phyloP scores from a whole-genome alignment of 2,888 invertebrate species.

The Drosophila conformis region DNA sequence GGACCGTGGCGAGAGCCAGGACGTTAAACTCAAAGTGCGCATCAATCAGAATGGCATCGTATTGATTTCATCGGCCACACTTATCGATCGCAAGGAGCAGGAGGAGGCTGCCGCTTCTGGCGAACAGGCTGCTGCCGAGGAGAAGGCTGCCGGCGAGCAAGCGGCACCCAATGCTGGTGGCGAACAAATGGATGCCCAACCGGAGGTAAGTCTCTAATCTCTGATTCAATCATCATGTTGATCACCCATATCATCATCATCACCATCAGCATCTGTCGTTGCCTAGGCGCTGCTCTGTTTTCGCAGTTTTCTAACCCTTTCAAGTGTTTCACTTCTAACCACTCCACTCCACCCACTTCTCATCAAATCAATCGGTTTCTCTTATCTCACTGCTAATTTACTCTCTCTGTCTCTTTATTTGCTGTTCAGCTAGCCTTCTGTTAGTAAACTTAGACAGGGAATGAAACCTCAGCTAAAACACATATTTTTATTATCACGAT shows the following conservation, averaged over 20 bases:
- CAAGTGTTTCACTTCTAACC: constrained; percentile 44
- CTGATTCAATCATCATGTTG: constrained; percentile 20
- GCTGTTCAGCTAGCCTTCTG: constrained; percentile 4
- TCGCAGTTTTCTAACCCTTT: constrained; percentile 40
- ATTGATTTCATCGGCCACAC: constrained; percentile 93
- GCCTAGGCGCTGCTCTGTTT: constrained; percentile 34
- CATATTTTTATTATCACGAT: neutral
- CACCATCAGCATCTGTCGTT: constrained; percentile 35
- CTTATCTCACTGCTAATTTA: constrained; percentile 5
- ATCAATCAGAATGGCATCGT: constrained; percentile 97
- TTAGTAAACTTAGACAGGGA: constrained; percentile 20
- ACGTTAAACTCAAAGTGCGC: constrained; percentile 97
- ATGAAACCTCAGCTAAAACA: constrained; percentile 38
- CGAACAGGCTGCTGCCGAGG: constrained; percentile 79
- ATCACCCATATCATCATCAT: constrained; percentile 15
- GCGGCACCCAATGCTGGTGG: constrained; percentile 81
- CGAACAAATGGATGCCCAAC: constrained; percentile 85
- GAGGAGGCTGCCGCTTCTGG: constrained; percentile 77
- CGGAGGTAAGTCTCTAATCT: constrained; percentile 84
- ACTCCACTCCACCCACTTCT: constrained; percentile 7
- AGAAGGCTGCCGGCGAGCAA: constrained; percentile 74
- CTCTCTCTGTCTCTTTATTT: constrained; percentile 17
- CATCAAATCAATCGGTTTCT: constrained; percentile 22
- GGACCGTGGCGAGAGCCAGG: constrained; percentile 95
- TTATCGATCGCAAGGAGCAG: constrained; percentile 90